Conservation (phyloP, 2,797 vertebrate species). For the Spizella passerina region DNA sequence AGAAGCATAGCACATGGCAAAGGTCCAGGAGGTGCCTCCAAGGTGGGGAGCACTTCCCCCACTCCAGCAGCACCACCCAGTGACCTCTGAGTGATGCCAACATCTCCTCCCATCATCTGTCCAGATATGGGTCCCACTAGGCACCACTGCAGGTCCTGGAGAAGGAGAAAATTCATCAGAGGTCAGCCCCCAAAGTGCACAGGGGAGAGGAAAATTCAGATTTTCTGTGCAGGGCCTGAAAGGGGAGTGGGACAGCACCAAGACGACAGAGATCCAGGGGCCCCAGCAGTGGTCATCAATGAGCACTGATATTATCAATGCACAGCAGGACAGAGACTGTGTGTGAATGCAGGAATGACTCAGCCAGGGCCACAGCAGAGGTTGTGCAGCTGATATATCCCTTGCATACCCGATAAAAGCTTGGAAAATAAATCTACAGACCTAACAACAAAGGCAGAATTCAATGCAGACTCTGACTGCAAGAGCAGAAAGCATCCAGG, state of each 20-base stretch:
- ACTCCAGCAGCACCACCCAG: not conserved
- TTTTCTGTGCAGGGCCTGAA: not conserved
- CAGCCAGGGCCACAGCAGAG: not conserved
- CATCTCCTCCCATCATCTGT: not conserved
- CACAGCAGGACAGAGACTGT: not conserved
- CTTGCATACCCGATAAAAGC: not conserved
- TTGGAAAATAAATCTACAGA: not conserved
- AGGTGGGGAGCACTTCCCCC: not conserved
- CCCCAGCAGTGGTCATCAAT: not conserved
- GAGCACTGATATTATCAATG: not conserved
- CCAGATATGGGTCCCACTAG: not conserved
- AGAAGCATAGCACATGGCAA: not conserved
- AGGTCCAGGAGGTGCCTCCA: not conserved
- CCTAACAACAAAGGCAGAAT: not conserved
- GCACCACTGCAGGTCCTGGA: not conserved
- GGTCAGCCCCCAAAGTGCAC: not conserved
- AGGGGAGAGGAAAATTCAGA: not conserved
- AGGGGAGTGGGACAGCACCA: not conserved
- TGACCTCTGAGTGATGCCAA: fast-evolving
- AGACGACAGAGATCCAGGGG: not conserved
- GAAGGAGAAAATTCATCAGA: not conserved
- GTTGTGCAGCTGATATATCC: not conserved
- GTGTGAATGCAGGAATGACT: slow-evolving; percentile 25
- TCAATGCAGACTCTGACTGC: not conserved
- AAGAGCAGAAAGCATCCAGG: not conserved